phyloP scores from a whole-genome alignment of 2,797 vertebrate genomes.

The Crenichthys baileyi region DNA sequence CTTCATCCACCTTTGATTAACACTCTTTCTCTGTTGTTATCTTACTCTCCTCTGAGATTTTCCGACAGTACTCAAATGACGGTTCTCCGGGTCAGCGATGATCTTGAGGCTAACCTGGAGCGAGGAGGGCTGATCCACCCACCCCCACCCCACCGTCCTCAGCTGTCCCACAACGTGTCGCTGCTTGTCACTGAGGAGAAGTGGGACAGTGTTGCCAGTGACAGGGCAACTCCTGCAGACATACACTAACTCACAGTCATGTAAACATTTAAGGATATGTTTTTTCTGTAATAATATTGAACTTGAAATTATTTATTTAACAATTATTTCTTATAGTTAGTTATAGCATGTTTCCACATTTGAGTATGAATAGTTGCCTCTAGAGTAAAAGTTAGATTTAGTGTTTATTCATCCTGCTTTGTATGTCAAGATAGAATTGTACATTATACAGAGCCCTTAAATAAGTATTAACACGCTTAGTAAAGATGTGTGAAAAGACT shows the following conservation, averaged over 20 bases:
- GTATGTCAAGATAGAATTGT: neutral
- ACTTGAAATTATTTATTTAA: neutral
- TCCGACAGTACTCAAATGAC: constrained; percentile 59
- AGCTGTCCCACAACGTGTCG: constrained; percentile 95
- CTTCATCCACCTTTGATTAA: constrained; percentile 43
- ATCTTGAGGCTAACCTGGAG: constrained; percentile 71
- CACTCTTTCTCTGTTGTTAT: constrained; percentile 55
- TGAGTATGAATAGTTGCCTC: neutral
- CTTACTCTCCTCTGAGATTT: constrained; percentile 65
- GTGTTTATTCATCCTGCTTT: neutral
- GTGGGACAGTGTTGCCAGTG: constrained; percentile 71
- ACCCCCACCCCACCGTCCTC: constrained; percentile 57
- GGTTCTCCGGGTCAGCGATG: constrained; percentile 62
- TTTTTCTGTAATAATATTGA: neutral
- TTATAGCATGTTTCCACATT: neutral
- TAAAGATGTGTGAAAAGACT: neutral
- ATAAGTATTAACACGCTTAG: neutral
- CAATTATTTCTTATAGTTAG: neutral
- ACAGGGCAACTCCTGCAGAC: constrained; percentile 63
- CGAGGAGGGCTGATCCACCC: constrained; percentile 44
- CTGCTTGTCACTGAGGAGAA: constrained; percentile 84
- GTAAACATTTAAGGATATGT: neutral
- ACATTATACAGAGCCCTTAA: neutral
- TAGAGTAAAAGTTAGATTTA: neutral
- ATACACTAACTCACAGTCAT: constrained; percentile 20